A percentile compares a stretch with the other conserved stretches of the same genome.
These are phyloP conservation scores for Poeciliopsis gracilis DNA, from an alignment of 2,797 vertebrate genomes.

Conservation along the genomic window DNA sequence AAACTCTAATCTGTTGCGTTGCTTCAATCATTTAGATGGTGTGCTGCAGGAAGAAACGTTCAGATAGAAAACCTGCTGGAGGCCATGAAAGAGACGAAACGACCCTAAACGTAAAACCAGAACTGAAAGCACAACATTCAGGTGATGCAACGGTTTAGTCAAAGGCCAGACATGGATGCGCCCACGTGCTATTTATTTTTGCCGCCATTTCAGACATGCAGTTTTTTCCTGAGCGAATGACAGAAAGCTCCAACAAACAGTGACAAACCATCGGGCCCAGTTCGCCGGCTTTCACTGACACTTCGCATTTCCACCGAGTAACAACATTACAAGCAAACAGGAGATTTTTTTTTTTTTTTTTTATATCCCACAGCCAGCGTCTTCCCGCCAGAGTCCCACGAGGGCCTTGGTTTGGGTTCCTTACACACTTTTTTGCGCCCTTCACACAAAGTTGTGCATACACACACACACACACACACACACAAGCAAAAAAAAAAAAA, in stretches of 20 bases:
- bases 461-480: constrained; percentile 1
- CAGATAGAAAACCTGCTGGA: not conserved
- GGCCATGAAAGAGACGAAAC: not conserved
- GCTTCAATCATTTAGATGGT: not conserved
- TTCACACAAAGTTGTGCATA: constrained; percentile 28
- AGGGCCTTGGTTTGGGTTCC: constrained; percentile 29
- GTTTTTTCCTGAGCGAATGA: not conserved
- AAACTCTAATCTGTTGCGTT: not conserved
- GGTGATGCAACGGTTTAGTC: not conserved
- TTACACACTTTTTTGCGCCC: constrained; percentile 42
- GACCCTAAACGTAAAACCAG: not conserved
- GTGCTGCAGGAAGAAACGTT: not conserved
- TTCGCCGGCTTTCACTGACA: constrained; percentile 17
- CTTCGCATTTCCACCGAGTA: constrained; percentile 20
- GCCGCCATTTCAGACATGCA: not conserved
- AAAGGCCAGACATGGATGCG: not conserved
- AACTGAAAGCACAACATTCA: not conserved
- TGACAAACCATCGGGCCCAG: not conserved
- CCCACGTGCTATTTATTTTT: not conserved
- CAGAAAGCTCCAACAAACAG: not conserved
- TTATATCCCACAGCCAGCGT: constrained; percentile 6
- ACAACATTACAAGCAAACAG: constrained; percentile 19
- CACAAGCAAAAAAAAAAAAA: constrained; percentile 42
- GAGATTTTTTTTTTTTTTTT: constrained; percentile 10
- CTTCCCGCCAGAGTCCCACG: not conserved